phyloP scores from a whole-genome alignment of 2,113 vertebrate genomes.

The Columba livia region DNA sequence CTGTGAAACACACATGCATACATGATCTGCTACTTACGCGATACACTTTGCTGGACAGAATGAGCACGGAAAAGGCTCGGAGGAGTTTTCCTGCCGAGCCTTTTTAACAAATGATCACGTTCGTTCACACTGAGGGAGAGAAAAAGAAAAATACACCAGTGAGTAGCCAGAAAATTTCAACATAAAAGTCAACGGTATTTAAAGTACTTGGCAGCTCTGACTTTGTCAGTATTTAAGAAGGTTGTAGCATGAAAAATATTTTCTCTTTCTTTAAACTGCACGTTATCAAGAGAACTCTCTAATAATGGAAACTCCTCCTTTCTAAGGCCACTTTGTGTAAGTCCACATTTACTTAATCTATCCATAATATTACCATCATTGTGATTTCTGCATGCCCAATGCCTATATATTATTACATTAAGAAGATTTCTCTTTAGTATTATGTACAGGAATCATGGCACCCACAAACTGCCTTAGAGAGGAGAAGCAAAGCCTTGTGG shows the following conservation, averaged over 20 bases:
- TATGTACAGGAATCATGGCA: background rate
- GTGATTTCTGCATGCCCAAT: background rate
- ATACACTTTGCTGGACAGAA: slow-evolving; percentile 92
- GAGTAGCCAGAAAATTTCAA: background rate
- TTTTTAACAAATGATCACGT: slow-evolving; percentile 95
- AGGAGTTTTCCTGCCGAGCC: slow-evolving; percentile 94
- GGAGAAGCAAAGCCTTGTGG: background rate
- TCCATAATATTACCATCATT: background rate
- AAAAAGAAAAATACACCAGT: slow-evolving; percentile 27
- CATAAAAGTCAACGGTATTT: background rate
- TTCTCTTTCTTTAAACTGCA: background rate
- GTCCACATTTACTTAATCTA: background rate
- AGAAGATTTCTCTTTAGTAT: background rate
- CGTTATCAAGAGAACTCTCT: background rate
- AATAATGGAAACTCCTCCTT: background rate
- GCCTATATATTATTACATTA: background rate
- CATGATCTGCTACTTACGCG: slow-evolving; percentile 83
- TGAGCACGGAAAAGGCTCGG: slow-evolving; percentile 90
- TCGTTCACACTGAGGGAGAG: slow-evolving; percentile 87
- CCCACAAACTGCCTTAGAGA: slow-evolving; percentile 6
- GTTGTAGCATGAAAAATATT: background rate
- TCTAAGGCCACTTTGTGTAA: background rate
- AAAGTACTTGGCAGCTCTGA: background rate
- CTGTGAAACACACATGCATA: background rate
- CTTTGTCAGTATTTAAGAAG: background rate